These are phyloP conservation scores for Larimichthys polyactis DNA, from an alignment of 2,113 vertebrate species.

Conservation along the genomic window DNA sequence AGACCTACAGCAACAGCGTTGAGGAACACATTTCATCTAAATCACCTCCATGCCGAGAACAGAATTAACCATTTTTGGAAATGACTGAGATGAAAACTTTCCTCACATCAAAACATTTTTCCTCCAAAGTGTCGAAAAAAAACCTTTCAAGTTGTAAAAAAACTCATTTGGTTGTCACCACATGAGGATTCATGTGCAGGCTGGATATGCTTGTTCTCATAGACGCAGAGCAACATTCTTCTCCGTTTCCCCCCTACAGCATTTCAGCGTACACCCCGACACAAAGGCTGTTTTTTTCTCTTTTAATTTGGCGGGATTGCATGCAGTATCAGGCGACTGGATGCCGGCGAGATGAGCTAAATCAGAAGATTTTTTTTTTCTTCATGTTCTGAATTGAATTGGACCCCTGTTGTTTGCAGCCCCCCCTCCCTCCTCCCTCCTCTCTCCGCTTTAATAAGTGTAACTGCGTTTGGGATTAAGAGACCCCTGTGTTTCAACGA, in stretches of 20 bases:
- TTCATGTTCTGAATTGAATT: constrained; percentile 31
- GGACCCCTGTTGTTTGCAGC: constrained; percentile 42
- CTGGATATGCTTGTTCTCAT: background rate
- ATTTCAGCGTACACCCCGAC: background rate
- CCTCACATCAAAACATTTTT: background rate
- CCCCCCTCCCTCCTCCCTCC: background rate
- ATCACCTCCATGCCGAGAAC: background rate
- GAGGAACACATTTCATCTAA: background rate
- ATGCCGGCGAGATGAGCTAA: constrained; percentile 37
- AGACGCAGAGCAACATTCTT: background rate
- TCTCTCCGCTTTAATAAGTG: constrained; percentile 64
- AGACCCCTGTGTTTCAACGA: constrained; percentile 58
- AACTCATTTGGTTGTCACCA: background rate
- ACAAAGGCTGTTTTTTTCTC: constrained; percentile 1
- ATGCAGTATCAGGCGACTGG: constrained; percentile 21
- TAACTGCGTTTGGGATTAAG: constrained; percentile 75
- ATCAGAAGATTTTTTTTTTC: constrained; percentile 24
- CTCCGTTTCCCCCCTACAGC: background rate
- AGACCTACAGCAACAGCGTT: background rate
- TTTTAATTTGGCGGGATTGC: constrained; percentile 22
- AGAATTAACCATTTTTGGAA: background rate
- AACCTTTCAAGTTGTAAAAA: too few relatives aligned
- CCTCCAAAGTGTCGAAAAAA: background rate
- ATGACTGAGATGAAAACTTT: too few relatives aligned
- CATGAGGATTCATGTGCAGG: background rate